phyloP scores from a whole-genome alignment of 2,113 vertebrate species.

The Tragulus kanchil region DNA sequence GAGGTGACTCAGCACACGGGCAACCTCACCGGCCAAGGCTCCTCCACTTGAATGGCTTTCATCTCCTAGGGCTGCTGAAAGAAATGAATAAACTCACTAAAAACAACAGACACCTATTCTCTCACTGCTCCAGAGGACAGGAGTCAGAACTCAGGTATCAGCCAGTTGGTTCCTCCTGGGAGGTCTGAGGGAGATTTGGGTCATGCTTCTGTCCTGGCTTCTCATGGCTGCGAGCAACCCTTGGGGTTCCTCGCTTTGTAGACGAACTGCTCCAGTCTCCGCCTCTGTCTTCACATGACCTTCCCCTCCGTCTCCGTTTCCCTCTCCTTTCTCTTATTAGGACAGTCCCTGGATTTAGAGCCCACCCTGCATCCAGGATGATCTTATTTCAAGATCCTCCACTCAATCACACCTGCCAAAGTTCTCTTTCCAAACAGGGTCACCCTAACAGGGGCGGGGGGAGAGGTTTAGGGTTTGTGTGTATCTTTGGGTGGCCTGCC shows the following conservation, averaged over 20 bases:
- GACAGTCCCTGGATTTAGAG: neutral
- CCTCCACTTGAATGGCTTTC: neutral
- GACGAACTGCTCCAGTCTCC: neutral
- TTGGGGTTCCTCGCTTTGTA: neutral
- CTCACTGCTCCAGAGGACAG: neutral
- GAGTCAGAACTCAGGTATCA: neutral
- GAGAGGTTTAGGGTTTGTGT: neutral
- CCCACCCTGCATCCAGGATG: neutral
- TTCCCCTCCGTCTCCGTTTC: neutral
- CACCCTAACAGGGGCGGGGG: neutral
- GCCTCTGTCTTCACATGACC: neutral
- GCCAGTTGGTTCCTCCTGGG: neutral
- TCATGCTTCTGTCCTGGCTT: neutral
- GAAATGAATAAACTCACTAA: neutral
- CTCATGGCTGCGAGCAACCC: no score
- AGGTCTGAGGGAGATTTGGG: neutral
- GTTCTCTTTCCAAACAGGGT: slow-evolving; percentile 35
- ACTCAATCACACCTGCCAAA: neutral
- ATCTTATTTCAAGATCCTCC: neutral
- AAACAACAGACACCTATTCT: neutral
- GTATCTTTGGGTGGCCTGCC: neutral
- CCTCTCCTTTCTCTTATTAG: neutral
- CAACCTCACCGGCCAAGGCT: neutral
- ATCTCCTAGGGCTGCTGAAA: neutral
- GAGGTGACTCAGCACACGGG: accelerated